A percentile compares a stretch with the other conserved stretches of the same genome.
Evolutionary conservation across 2,888 invertebrate species (phyloP).

Genomic region (Parthenolecanium corni): DNA sequence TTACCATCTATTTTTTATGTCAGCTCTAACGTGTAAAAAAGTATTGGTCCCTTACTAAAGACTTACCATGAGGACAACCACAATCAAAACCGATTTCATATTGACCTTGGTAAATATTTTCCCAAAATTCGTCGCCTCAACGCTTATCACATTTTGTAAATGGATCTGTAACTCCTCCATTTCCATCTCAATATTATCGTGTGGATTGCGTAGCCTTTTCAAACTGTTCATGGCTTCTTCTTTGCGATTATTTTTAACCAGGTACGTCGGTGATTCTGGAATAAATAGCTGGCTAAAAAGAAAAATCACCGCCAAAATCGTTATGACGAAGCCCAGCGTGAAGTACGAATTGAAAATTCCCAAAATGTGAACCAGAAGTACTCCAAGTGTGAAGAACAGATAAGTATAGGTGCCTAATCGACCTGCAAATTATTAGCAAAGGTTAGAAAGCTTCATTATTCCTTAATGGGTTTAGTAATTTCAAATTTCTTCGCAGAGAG

Average conservation of each 20-base stretch:
- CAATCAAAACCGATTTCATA: slow-evolving; percentile 59
- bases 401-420: slow-evolving; percentile 70
- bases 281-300: slow-evolving; percentile 52
- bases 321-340: slow-evolving; percentile 54
- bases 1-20: too few species aligned
- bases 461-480: too few species aligned
- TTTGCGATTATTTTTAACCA: slow-evolving; percentile 46
- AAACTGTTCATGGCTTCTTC: slow-evolving; percentile 52
- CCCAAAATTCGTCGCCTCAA: slow-evolving; percentile 36
- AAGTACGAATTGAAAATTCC: slow-evolving; percentile 62
- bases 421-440: slow-evolving; percentile 26
- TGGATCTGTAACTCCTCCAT: slow-evolving; percentile 40
- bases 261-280: slow-evolving; percentile 60
- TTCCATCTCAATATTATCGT: slow-evolving; percentile 53
- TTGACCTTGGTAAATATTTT: slow-evolving; percentile 54
- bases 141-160: too few species aligned
- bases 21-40: too few species aligned
- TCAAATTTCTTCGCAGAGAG: too few species aligned
- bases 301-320: slow-evolving; percentile 54
- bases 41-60: too few species aligned
- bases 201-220: slow-evolving; percentile 56
- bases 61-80: slow-evolving; percentile 60
- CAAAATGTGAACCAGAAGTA: slow-evolving; percentile 60
- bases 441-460: too few species aligned
- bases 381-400: slow-evolving; percentile 62